Conservation (phyloP, 2,113 vertebrate genomes). For the Arizona elegans region DNA sequence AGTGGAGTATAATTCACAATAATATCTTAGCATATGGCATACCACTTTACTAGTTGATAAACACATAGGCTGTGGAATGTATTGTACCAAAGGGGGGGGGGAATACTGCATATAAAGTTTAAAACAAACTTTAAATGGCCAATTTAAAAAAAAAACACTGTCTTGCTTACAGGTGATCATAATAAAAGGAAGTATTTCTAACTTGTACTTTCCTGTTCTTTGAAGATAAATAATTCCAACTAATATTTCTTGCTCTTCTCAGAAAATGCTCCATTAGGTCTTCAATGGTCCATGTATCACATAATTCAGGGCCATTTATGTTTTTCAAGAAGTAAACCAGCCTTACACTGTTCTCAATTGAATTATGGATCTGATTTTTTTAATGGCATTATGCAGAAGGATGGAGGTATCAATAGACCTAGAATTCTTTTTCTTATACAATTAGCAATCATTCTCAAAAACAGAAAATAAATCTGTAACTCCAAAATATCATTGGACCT, state of each 20-base stretch:
- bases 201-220: not conserved
- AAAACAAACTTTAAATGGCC: no score
- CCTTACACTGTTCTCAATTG: not conserved
- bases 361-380: slow-evolving; percentile 3
- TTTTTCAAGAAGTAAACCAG: slow-evolving; percentile 32
- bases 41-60: not conserved
- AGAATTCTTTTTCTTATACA: not conserved
- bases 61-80: not conserved
- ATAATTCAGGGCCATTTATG: not conserved
- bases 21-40: not conserved
- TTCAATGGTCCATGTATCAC: not conserved
- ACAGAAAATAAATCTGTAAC: not conserved
- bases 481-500: not conserved
- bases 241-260: slow-evolving; percentile 10
- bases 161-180: not conserved
- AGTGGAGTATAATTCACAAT: no score
- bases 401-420: no score
- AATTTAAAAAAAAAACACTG: no score
- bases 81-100: not conserved
- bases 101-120: not conserved
- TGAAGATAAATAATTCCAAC: not conserved
- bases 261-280: slow-evolving; percentile 5
- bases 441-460: not conserved
- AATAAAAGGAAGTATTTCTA: not conserved
- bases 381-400: not conserved